Evolutionary conservation across 53 echinoderm and acorn worm genomes (phyloP), one percentile per base, ranked within the genome.

Genomic region (Luidia sarsii): DNA sequence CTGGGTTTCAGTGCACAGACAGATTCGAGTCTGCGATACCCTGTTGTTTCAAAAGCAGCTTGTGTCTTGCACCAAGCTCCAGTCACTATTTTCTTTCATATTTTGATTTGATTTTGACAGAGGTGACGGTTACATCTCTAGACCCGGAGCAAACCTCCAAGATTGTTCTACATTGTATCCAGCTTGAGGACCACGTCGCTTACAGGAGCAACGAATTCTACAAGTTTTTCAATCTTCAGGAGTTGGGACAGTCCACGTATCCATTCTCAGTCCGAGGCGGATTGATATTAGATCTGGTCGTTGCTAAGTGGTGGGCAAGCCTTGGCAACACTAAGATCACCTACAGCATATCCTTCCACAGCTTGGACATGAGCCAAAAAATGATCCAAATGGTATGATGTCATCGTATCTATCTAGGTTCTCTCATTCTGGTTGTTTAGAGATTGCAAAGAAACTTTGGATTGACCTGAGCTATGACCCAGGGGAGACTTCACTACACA

Each of bases 301-400:
- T 97, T 3, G 99, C 91, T 25, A 94, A 97, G 82, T 97, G 99
- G 93, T 94, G 99, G 99, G 94, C 99, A 33, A 94, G 91, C 57
- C 70, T 92, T 28, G 95, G 91, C 70, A 84, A 80, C 53, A 88
- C 91, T 1, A 83, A 75, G 53, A 82, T 97, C 63, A 91, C 85
- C 50, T 91, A 89, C 74, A 84, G 68, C 35, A 72, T 97, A 65
- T 66, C 85, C 39, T 97, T 97, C 82, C 99, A 97, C 64, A 91
- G 99, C 1, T 59, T 97, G 38, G 75, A 86, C 31, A 94, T 94
- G 45, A 94, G 57, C 41, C 86, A 88, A 65, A 85, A 87, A 39
- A 83, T 83, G 37, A 64, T 97, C 38, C 75, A 90, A 74, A 91
- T 97, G 99, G 99, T 97, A 57, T 50, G 38, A 48, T 9, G 19